phyloP scores from a whole-genome alignment of 2,113 vertebrate species.

The Odontophorus gujanensis region DNA sequence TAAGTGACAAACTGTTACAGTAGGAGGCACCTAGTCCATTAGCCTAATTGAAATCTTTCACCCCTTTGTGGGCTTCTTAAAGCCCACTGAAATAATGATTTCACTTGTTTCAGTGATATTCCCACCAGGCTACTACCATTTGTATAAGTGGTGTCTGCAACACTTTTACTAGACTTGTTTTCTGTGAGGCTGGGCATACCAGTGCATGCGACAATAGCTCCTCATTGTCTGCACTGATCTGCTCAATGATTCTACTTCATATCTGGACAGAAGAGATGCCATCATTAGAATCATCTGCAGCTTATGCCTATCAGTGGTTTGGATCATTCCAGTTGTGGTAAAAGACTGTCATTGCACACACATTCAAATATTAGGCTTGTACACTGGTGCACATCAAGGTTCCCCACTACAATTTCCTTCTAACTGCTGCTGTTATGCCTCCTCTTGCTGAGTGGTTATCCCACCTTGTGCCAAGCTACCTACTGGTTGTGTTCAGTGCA shows the following conservation, averaged over 20 bases:
- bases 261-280: not conserved
- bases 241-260: not conserved
- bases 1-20: not conserved
- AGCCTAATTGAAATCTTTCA: not conserved
- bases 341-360: not conserved
- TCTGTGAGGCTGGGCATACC: not conserved
- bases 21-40: not conserved
- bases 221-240: not conserved
- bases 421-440: not conserved
- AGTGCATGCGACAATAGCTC: not conserved
- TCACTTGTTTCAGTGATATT: not conserved
- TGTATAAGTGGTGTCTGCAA: not conserved
- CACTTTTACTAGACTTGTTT: not conserved
- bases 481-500: not conserved
- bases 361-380: not conserved
- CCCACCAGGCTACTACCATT: not conserved
- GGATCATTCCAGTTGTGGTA: not conserved
- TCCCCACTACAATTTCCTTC: not conserved
- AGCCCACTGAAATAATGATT: not conserved
- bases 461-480: accelerated
- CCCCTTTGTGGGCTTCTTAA: not conserved
- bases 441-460: not conserved
- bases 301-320: not conserved
- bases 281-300: not conserved
- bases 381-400: not conserved